Percentiles rank a stretch among this genome's conserved stretches.
phyloP scores from a whole-genome alignment of 1,140 invertebrate genomes.

The Drosophila seguyi region DNA sequence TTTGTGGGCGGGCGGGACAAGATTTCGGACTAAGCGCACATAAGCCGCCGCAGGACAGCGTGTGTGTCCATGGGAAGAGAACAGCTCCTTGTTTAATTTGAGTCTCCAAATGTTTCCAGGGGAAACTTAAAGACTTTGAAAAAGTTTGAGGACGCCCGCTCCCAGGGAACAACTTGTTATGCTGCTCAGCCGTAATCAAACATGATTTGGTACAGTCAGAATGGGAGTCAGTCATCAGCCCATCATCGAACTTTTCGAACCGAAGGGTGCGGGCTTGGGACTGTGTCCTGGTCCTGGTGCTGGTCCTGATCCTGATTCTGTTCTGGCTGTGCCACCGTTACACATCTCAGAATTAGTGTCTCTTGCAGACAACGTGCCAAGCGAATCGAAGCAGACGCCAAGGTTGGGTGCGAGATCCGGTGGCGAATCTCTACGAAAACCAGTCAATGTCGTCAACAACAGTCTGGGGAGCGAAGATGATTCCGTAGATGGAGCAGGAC shows the following conservation, averaged over 20 bases:
- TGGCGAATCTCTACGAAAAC: slow-evolving; percentile 50
- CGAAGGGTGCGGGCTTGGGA: slow-evolving; percentile 5
- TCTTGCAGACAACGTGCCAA: slow-evolving; percentile 73
- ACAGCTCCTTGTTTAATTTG: slow-evolving; percentile 71
- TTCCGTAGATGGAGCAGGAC: slow-evolving; percentile 25
- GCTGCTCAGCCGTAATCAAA: slow-evolving; percentile 82
- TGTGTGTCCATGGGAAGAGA: slow-evolving; percentile 45
- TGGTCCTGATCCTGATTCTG: slow-evolving; percentile 31
- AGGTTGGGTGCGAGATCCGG: slow-evolving; percentile 19
- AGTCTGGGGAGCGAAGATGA: slow-evolving; percentile 19
- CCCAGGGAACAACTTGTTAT: slow-evolving; percentile 67
- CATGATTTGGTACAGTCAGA: slow-evolving; percentile 67
- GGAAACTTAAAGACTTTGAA: slow-evolving; percentile 63
- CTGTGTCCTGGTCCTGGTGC: slow-evolving; percentile 8
- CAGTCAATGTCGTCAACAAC: slow-evolving; percentile 77
- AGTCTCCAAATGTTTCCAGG: slow-evolving; percentile 48
- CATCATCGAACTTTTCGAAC: slow-evolving; percentile 42
- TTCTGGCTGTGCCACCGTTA: slow-evolving; percentile 52
- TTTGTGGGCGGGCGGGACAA: slow-evolving; percentile 65
- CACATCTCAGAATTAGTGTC: slow-evolving; percentile 80
- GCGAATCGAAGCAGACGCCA: slow-evolving; percentile 69
- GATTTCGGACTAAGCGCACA: slow-evolving; percentile 80
- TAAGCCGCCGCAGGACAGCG: slow-evolving; percentile 76
- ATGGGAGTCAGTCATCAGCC: slow-evolving; percentile 40
- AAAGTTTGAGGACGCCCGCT: slow-evolving; percentile 29